Conservation (phyloP, 1,140 invertebrate species). For the Diuraphis noxia region DNA sequence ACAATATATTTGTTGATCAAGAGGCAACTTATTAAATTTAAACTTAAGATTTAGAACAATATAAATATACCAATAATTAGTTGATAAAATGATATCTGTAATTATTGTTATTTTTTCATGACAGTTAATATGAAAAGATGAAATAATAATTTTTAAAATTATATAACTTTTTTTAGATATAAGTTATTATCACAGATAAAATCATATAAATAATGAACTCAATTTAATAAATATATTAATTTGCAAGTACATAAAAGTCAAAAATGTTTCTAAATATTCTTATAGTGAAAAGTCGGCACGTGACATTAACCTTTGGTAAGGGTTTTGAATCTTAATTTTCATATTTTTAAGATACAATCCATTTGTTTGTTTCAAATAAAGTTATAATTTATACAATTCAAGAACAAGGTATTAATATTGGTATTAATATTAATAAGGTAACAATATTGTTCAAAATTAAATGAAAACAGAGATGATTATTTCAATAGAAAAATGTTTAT, state of each 20-base stretch:
- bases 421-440: too few species aligned
- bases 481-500: neutral
- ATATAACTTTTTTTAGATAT: too few species aligned
- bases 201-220: neutral
- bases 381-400: neutral
- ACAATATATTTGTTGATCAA: neutral
- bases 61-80: too few species aligned
- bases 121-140: too few species aligned
- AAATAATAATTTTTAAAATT: neutral
- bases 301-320: neutral
- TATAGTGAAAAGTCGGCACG: neutral
- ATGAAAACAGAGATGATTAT: neutral
- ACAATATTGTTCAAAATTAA: neutral
- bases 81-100: neutral
- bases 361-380: neutral
- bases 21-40: neutral
- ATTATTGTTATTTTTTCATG: too few species aligned
- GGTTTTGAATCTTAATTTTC: neutral
- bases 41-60: neutral
- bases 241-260: neutral
- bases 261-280: neutral
- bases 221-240: neutral
- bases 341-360: neutral
- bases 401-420: neutral
- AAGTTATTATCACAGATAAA: too few species aligned